Evolutionary conservation across 2,888 invertebrate genomes (phyloP).

Genomic region (Limnephilus marmoratus): DNA sequence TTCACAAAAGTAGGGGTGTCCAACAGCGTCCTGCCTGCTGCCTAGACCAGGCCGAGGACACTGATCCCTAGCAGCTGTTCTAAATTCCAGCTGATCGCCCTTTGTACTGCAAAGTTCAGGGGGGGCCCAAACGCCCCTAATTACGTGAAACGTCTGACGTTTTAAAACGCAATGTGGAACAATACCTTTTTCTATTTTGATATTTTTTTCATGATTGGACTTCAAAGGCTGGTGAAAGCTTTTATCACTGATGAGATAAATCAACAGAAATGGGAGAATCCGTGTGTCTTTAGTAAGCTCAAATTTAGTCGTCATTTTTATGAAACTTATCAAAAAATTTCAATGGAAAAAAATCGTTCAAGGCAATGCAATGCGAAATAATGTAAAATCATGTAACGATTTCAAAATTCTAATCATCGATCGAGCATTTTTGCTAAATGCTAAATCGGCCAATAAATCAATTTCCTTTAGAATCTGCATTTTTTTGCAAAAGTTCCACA

Average conservation of each 20-base stretch:
- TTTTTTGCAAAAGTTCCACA: too few species aligned
- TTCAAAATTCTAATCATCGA: too few species aligned
- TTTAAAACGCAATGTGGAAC: slow-evolving; percentile 16
- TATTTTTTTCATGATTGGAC: not conserved
- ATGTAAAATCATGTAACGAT: too few species aligned
- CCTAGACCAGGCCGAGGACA: not conserved
- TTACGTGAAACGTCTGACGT: slow-evolving; percentile 1
- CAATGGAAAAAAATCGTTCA: too few species aligned
- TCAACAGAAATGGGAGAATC: too few species aligned
- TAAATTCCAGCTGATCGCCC: slow-evolving; percentile 14
- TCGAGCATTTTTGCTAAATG: too few species aligned
- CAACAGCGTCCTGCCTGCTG: not conserved
- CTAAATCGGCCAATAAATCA: too few species aligned
- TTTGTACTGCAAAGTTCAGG: slow-evolving; percentile 14
- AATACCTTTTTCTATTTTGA: not conserved
- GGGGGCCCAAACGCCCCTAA: not conserved
- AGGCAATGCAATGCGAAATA: too few species aligned
- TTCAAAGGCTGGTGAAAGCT: not conserved
- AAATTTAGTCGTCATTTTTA: too few species aligned
- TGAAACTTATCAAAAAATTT: too few species aligned
- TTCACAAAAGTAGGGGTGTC: not conserved
- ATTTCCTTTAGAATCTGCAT: too few species aligned
- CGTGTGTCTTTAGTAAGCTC: too few species aligned
- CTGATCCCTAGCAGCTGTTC: slow-evolving; percentile 2
- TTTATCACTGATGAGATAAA: not conserved